Evolutionary conservation across 2,888 invertebrate species (phyloP).

Genomic region (Drosophila monieri): DNA sequence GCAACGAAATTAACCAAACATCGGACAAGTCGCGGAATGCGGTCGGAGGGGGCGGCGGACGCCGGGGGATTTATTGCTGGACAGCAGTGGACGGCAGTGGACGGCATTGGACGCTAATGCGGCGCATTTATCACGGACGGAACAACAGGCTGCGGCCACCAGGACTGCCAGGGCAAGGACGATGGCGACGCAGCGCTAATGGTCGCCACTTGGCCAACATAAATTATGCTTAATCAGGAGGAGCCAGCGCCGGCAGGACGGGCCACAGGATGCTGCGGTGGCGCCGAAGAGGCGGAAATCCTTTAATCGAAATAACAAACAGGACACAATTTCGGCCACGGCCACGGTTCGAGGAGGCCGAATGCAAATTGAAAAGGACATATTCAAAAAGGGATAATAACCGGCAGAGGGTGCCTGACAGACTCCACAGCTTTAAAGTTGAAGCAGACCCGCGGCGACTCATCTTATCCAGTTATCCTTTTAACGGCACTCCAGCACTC

Average conservation of each 20-base stretch:
- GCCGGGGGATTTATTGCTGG: constrained; percentile 58
- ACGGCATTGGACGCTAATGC: constrained; percentile 63
- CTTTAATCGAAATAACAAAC: constrained; percentile 53
- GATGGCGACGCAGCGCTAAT: constrained; percentile 61
- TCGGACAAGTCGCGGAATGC: constrained; percentile 19
- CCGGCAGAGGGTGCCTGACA: background rate
- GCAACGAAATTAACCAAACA: constrained; percentile 74
- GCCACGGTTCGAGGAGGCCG: background rate
- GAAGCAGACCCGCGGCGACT: background rate
- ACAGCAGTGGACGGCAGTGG: background rate
- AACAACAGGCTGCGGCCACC: constrained; percentile 33
- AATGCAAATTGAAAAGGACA: background rate
- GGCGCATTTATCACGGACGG: constrained; percentile 71
- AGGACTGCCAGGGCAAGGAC: constrained; percentile 1
- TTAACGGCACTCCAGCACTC: background rate
- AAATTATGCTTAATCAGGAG: constrained; percentile 69
- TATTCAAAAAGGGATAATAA: background rate
- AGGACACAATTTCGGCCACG: constrained; percentile 8
- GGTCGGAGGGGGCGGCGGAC: background rate
- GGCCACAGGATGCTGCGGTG: constrained; percentile 1
- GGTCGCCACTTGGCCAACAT: constrained; percentile 71
- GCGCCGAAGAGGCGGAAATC: constrained; percentile 36
- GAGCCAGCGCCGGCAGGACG: constrained; percentile 24
- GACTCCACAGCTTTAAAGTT: background rate
- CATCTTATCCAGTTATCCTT: background rate